A percentile compares a stretch with the other conserved stretches of the same genome.
These are phyloP conservation scores for Drymodes brunneopygia DNA, from an alignment of 2,113 vertebrate genomes.

Conservation along the genomic window DNA sequence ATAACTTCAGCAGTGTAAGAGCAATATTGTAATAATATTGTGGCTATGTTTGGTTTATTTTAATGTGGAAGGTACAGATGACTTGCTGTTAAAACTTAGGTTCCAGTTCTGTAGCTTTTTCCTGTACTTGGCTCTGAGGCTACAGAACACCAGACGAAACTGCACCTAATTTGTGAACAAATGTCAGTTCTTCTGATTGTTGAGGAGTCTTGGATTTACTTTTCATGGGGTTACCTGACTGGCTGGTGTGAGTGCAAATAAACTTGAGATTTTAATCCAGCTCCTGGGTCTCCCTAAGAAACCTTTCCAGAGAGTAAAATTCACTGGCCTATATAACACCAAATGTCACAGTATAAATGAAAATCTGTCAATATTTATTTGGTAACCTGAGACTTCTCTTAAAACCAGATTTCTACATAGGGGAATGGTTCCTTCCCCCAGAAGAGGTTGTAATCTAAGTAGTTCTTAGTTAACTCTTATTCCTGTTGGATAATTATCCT, in stretches of 20 bases:
- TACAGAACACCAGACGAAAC: background rate
- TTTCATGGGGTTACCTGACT: background rate
- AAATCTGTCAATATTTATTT: background rate
- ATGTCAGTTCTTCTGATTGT: background rate
- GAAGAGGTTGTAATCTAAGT: background rate
- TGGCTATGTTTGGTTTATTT: background rate
- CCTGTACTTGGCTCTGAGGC: background rate
- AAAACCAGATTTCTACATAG: background rate
- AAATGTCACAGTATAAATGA: background rate
- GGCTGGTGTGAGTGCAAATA: background rate
- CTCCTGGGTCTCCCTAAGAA: background rate
- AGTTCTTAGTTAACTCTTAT: background rate
- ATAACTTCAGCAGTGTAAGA: conserved; percentile 79
- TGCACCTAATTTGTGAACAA: background rate
- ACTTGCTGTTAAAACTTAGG: background rate
- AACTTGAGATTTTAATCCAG: background rate
- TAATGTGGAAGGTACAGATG: background rate
- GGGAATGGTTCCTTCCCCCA: background rate
- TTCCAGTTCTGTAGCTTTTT: background rate
- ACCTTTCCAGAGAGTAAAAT: background rate
- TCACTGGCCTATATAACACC: background rate
- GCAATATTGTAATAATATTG: background rate
- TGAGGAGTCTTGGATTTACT: background rate
- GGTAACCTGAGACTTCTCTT: background rate
- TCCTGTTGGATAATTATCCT: background rate